Percentiles rank a stretch among this genome's conserved stretches.
Conservation (phyloP, 2,888 invertebrate genomes). For the Xylota sylvarum region DNA sequence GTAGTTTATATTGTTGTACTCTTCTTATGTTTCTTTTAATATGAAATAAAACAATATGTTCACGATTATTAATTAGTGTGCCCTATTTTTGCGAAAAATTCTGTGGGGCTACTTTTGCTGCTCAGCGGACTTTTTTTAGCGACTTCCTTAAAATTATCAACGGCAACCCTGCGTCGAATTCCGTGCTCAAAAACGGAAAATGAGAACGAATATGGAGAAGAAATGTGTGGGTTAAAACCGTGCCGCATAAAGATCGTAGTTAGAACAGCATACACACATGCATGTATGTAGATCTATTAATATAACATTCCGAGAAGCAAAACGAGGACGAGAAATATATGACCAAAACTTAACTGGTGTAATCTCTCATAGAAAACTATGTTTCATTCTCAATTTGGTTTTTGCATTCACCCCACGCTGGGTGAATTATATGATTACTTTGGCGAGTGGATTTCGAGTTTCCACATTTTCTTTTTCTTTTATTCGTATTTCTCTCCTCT, state of each 20-base stretch:
- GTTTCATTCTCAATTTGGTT: conserved; percentile 59
- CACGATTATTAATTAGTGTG: too few relatives aligned
- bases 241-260: conserved; percentile 18
- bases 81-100: too few relatives aligned
- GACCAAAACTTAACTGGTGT: conserved; percentile 70
- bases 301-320: conserved; percentile 12
- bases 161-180: conserved; percentile 26
- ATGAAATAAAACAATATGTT: too few relatives aligned
- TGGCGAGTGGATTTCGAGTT: conserved; percentile 58
- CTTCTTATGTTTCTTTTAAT: too few relatives aligned
- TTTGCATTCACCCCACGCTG: conserved; percentile 68
- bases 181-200: conserved; percentile 11
- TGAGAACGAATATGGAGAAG: conserved; percentile 20
- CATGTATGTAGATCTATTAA: conserved; percentile 15
- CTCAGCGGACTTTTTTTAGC: too few relatives aligned
- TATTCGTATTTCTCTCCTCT: conserved; percentile 37
- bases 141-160: too few relatives aligned
- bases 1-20: too few relatives aligned
- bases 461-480: conserved; percentile 54
- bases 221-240: conserved; percentile 44
- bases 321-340: conserved; percentile 62
- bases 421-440: conserved; percentile 74
- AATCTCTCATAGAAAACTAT: conserved; percentile 72
- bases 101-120: too few relatives aligned
- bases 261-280: conserved; percentile 35